phyloP scores from a whole-genome alignment of 2,888 invertebrate species.

The Andrena bicolor region DNA sequence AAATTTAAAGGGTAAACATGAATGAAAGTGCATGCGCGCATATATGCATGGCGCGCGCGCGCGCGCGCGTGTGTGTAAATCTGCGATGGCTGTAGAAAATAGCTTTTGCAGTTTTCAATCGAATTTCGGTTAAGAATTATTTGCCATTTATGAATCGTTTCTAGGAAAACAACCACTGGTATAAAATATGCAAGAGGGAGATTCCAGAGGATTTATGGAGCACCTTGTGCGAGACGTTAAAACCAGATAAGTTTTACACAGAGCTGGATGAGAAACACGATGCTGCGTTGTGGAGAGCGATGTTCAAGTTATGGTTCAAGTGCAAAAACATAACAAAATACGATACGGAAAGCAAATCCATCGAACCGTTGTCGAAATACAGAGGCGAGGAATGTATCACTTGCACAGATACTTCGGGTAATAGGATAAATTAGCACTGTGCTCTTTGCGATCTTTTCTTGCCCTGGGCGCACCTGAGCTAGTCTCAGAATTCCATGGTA shows the following conservation, averaged over 20 bases:
- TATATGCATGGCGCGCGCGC: too few species aligned
- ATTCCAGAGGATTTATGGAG: constrained; percentile 70
- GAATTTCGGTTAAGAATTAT: background rate
- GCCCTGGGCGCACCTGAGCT: too few species aligned
- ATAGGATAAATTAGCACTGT: background rate
- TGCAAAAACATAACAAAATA: constrained; percentile 66
- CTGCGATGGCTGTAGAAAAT: too few species aligned
- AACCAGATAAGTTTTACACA: constrained; percentile 58
- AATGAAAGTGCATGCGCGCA: too few species aligned
- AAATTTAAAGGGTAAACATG: too few species aligned
- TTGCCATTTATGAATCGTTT: constrained; percentile 2
- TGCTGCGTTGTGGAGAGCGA: constrained; percentile 65
- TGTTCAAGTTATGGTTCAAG: constrained; percentile 72
- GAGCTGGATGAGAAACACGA: constrained; percentile 55
- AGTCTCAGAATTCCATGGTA: too few species aligned
- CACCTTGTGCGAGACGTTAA: constrained; percentile 71
- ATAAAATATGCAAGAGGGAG: constrained; percentile 71
- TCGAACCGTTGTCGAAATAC: constrained; percentile 56
- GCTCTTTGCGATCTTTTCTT: background rate
- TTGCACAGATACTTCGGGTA: constrained; percentile 70
- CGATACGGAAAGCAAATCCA: constrained; percentile 20
- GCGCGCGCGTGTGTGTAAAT: too few species aligned
- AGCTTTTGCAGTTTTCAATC: background rate
- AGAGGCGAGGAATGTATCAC: constrained; percentile 68
- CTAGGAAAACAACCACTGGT: constrained; percentile 73